Conservation (phyloP, 1,140 invertebrate genomes). For the Eriocheir sinensis region DNA sequence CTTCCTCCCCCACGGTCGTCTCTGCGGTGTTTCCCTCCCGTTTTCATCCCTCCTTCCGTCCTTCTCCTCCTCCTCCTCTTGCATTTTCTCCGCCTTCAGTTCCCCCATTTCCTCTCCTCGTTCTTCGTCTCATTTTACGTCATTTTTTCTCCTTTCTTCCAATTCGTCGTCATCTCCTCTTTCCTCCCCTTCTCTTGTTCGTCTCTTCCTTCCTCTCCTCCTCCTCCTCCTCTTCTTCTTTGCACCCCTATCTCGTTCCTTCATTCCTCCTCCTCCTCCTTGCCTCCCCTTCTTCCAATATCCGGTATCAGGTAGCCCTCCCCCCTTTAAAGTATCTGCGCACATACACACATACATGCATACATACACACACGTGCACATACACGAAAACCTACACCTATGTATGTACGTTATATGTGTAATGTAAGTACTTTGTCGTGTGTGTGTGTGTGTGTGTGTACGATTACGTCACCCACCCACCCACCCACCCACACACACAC, state of each 20-base stretch:
- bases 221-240: neutral
- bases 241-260: neutral
- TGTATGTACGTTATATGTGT: too few species aligned
- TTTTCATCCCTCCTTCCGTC: neutral
- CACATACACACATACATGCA: neutral
- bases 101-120: too few species aligned
- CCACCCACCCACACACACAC: neutral
- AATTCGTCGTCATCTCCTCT: neutral
- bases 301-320: neutral
- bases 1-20: neutral
- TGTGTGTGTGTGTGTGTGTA: neutral
- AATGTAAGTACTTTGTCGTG: too few species aligned
- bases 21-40: neutral
- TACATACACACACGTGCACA: neutral
- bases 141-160: neutral
- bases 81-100: neutral
- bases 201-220: neutral
- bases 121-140: neutral
- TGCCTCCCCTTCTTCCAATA: neutral
- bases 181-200: neutral
- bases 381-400: neutral
- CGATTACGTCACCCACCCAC: neutral
- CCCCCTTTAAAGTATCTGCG: neutral
- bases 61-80: slow-evolving; percentile 17
- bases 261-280: neutral